These are phyloP conservation scores for Zootoca vivipara DNA, from an alignment of 2,113 vertebrate genomes.

Conservation along the genomic window DNA sequence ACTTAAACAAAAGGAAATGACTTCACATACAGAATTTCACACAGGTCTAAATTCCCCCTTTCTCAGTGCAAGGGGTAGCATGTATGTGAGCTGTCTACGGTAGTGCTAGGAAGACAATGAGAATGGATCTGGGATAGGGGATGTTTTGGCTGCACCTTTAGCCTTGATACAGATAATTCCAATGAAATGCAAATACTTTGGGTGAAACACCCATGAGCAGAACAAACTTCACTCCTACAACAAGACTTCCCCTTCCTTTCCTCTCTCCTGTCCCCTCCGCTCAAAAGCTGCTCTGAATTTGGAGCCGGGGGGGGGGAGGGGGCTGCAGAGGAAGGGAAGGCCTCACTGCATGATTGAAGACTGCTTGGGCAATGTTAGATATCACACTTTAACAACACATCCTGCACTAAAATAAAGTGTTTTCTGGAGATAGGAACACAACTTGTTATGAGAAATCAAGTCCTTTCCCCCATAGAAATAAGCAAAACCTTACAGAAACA, in stretches of 20 bases:
- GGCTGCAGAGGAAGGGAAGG: too few species aligned
- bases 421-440: neutral
- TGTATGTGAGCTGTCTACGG: neutral
- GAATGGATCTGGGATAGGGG: neutral
- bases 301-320: too few species aligned
- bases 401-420: neutral
- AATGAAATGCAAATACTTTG: neutral
- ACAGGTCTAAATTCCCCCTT: neutral
- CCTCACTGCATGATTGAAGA: too few species aligned
- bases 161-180: neutral
- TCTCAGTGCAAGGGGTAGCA: neutral
- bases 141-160: neutral
- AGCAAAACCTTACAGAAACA: neutral
- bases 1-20: slow-evolving; percentile 2
- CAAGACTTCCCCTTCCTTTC: too few species aligned
- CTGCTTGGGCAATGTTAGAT: neutral
- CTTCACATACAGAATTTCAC: neutral
- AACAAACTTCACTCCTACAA: too few species aligned
- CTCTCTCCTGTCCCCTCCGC: too few species aligned
- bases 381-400: neutral
- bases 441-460: neutral
- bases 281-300: too few species aligned
- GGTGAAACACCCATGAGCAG: too few species aligned
- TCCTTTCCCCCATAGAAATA: neutral
- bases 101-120: neutral